A percentile compares a stretch with the other conserved stretches of the same genome.
phyloP scores from a whole-genome alignment of 2,888 invertebrate genomes.

The Rhagonycha lutea region DNA sequence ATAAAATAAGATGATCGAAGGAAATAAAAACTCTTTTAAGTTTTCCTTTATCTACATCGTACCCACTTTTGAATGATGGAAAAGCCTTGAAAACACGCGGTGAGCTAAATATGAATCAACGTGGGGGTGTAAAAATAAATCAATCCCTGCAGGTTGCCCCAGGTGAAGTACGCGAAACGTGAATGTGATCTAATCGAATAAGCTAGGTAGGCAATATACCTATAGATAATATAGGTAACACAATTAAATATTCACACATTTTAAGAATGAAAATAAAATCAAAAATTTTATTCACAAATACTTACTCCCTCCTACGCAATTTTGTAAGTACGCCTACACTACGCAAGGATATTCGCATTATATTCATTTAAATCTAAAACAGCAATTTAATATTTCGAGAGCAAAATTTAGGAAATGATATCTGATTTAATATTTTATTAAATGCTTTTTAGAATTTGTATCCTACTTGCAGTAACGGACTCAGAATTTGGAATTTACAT shows the following conservation, averaged over 20 bases:
- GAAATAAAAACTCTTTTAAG: background rate
- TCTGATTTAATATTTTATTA: background rate
- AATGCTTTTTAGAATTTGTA: background rate
- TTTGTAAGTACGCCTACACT: background rate
- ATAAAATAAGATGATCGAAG: background rate
- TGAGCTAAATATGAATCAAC: conserved; percentile 15
- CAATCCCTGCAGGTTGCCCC: conserved; percentile 17
- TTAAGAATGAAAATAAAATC: background rate
- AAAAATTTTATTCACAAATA: background rate
- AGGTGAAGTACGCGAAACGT: conserved; percentile 11
- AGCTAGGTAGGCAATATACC: too few relatives aligned
- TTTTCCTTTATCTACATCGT: background rate
- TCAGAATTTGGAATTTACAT: background rate
- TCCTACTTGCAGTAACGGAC: background rate
- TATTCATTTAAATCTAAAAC: background rate
- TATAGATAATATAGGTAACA: too few relatives aligned
- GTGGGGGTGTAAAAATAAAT: conserved; percentile 19
- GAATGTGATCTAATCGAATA: conserved; percentile 2
- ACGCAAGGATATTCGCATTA: background rate
- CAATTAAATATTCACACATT: too few relatives aligned
- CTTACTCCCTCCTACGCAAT: background rate
- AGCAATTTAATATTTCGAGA: background rate
- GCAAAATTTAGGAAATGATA: background rate
- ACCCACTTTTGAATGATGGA: background rate
- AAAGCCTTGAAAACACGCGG: conserved; percentile 9